These are phyloP conservation scores for Phocoena phocoena DNA, from an alignment of 2,113 vertebrate species.

Conservation along the genomic window DNA sequence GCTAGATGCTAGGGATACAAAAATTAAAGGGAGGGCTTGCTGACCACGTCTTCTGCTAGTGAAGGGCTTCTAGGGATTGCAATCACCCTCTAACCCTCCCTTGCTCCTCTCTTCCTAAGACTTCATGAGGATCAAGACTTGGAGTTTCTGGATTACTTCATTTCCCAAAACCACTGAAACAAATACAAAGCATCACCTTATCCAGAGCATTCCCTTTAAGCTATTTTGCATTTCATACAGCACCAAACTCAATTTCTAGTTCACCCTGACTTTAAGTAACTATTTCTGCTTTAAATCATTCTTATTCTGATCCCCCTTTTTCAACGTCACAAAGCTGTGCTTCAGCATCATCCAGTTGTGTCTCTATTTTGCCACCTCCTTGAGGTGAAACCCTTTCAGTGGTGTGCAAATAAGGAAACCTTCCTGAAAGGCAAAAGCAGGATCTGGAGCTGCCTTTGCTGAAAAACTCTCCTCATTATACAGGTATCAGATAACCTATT, in stretches of 20 bases:
- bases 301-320: background rate
- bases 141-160: background rate
- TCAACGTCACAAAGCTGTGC: background rate
- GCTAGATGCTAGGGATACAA: background rate
- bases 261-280: background rate
- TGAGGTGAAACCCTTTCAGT: constrained; percentile 43
- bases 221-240: background rate
- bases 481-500: constrained; percentile 55
- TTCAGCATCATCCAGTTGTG: background rate
- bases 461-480: constrained; percentile 55
- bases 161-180: background rate
- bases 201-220: background rate
- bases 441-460: constrained; percentile 17
- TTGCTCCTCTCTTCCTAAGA: background rate
- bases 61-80: background rate
- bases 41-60: background rate
- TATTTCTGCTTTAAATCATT: constrained; percentile 43
- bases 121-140: background rate
- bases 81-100: background rate
- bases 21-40: background rate
- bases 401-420: constrained; percentile 53
- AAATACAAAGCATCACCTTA: background rate
- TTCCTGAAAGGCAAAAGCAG: constrained; percentile 49
- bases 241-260: background rate
- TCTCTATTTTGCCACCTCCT: constrained; percentile 37